Conservation (phyloP, 2,797 vertebrate genomes). For the Sebastes iracundus region DNA sequence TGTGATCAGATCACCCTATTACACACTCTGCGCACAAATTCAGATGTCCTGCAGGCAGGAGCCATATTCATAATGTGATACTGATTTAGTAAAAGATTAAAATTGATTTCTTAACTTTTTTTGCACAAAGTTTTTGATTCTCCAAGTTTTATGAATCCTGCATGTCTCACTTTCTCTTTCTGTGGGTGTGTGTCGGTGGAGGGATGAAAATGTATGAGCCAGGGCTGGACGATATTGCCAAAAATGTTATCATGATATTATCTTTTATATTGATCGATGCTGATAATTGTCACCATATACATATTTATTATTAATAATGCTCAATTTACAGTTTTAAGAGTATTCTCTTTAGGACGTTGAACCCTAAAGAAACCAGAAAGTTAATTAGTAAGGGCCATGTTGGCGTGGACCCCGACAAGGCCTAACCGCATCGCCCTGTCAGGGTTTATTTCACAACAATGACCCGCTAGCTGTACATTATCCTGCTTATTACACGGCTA, state of each 20-base stretch:
- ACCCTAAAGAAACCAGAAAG: background rate
- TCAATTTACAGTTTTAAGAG: background rate
- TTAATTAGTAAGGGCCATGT: background rate
- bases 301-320: no score
- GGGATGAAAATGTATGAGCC: background rate
- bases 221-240: no score
- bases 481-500: no score
- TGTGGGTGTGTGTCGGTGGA: background rate
- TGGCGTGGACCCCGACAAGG: no score
- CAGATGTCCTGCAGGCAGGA: constrained; percentile 13
- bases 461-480: no score
- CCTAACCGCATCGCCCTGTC: no score
- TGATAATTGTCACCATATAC: no score
- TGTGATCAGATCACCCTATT: constrained; percentile 40
- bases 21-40: constrained; percentile 26
- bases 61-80: constrained; percentile 21
- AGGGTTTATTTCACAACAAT: no score
- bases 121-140: constrained; percentile 14
- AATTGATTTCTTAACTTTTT: constrained; percentile 41
- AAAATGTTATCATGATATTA: no score
- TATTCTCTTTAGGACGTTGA: background rate
- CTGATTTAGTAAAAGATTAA: constrained; percentile 48
- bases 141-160: background rate
- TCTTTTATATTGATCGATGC: no score
- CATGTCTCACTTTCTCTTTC: background rate